These are phyloP conservation scores for Diarsia brunnea DNA, from an alignment of 2,888 invertebrate genomes.

Conservation along the genomic window DNA sequence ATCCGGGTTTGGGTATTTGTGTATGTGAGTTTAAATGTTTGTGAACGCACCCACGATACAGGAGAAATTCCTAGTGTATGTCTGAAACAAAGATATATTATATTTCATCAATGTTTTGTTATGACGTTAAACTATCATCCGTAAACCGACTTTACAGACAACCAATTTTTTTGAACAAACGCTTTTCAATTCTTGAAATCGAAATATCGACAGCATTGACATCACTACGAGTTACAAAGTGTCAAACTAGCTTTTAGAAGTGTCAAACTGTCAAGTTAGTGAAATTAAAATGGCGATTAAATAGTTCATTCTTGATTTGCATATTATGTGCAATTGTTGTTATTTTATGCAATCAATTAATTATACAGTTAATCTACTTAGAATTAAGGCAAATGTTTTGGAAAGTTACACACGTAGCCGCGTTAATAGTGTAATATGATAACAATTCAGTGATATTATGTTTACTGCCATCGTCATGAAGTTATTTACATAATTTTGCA, in stretches of 20 bases:
- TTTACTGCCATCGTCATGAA: conserved; percentile 52
- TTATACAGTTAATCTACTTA: background rate
- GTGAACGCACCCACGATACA: too few relatives aligned
- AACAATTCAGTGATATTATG: background rate
- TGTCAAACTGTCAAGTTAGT: background rate
- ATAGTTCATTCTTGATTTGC: background rate
- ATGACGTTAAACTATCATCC: too few relatives aligned
- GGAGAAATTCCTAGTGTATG: too few relatives aligned
- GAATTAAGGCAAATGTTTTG: background rate
- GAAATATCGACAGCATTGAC: background rate
- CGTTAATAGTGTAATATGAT: background rate
- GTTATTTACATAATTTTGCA: conserved; percentile 67
- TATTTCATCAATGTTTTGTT: too few relatives aligned
- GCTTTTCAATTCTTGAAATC: background rate
- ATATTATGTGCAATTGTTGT: background rate
- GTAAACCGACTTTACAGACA: too few relatives aligned
- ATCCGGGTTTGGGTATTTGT: too few relatives aligned
- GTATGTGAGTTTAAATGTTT: too few relatives aligned
- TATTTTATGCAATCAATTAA: background rate
- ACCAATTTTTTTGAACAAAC: too few relatives aligned
- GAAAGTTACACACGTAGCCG: background rate
- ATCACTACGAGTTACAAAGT: background rate
- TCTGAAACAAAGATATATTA: too few relatives aligned
- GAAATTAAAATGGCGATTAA: conserved; percentile 3
- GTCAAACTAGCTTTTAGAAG: background rate